Base-by-base conservation (phyloP, 2,113 vertebrate species). In the Poeciliopsis prolifica region DNA sequence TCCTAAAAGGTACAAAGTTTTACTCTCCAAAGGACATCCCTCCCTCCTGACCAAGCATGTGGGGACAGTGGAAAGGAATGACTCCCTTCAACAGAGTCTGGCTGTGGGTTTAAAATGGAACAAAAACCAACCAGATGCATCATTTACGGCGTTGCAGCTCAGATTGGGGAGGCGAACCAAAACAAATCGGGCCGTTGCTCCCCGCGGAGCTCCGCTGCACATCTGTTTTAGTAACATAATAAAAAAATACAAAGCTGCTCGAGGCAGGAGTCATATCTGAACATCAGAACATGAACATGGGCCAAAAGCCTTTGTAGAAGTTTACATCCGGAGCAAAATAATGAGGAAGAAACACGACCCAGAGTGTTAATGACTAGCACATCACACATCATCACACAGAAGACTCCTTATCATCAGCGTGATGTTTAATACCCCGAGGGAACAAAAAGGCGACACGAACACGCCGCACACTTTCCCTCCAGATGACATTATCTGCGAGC, bases 351-450 rank as follows among this genome's bases (percentile, higher is more conserved):
- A 22, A 73, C 74, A 62, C 1, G 63, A 77, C 80, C 72, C 33
- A 3, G 26, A 42, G 67, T n/a, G 65, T 75, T 84, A 84, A 88
- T 75, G 81, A 77, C 79, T 70, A 65, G 67, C 48, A 77, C 67
- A 33, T 54, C 78, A 35, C 78, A 80, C 61, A 72, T 42, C 65
- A 29, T 66, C 68, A 80, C 17, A 67, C 51, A 44, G 28, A 14
- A 44, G 17, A 64, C 73, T 79, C 12, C 70, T 83, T 3, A 75
- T 85, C 82, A 78, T 24, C 66, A 26, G 24, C 2, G 54, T 63
- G n/a, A 11, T 31, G 70, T 61, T 74, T 70, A 35, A 75, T 26
- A 73, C 70, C 85, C 68, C 54, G 1, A 31, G 70, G 78, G 76
- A 68, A 70, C 19, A 77, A 66, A 68, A 31, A 22, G 48, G 65